Conservation (phyloP, 92 coral and sea anemone species). For the Hydrozoanthus gracilis region DNA sequence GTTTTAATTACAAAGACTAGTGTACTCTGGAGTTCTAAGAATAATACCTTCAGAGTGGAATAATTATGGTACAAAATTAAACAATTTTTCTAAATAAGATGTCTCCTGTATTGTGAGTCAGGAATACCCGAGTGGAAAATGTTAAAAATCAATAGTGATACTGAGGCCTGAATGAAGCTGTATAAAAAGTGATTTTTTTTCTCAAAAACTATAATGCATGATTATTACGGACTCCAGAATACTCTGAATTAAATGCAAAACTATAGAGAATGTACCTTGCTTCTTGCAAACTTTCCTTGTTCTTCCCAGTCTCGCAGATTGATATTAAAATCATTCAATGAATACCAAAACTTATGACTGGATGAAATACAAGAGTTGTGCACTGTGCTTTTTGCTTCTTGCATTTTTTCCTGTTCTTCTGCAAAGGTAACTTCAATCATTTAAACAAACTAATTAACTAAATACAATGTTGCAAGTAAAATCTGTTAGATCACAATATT, state of each 20-base stretch:
- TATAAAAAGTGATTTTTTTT: not conserved
- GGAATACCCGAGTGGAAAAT: too few relatives aligned
- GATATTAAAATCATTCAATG: slow-evolving; percentile 14
- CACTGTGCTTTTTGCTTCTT: too few relatives aligned
- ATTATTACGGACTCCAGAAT: not conserved
- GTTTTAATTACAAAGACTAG: too few relatives aligned
- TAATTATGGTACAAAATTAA: too few relatives aligned
- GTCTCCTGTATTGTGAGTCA: too few relatives aligned
- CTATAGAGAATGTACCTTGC: slow-evolving; percentile 3
- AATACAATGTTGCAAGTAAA: not conserved
- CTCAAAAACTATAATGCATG: not conserved
- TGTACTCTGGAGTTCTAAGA: too few relatives aligned
- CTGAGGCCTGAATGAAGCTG: too few relatives aligned
- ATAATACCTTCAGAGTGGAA: too few relatives aligned
- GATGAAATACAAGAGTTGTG: not conserved
- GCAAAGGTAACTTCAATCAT: not conserved
- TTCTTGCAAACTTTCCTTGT: slow-evolving; percentile 19
- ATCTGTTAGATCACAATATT: not conserved
- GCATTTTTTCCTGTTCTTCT: not conserved
- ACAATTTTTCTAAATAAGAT: too few relatives aligned
- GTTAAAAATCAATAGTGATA: too few relatives aligned
- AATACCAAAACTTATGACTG: slow-evolving; percentile 11
- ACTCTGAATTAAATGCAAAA: not conserved
- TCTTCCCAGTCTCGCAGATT: not conserved
- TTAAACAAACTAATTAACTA: not conserved